phyloP scores from a whole-genome alignment of 2,113 vertebrate species.

The Paracanthobrama guichenoti region DNA sequence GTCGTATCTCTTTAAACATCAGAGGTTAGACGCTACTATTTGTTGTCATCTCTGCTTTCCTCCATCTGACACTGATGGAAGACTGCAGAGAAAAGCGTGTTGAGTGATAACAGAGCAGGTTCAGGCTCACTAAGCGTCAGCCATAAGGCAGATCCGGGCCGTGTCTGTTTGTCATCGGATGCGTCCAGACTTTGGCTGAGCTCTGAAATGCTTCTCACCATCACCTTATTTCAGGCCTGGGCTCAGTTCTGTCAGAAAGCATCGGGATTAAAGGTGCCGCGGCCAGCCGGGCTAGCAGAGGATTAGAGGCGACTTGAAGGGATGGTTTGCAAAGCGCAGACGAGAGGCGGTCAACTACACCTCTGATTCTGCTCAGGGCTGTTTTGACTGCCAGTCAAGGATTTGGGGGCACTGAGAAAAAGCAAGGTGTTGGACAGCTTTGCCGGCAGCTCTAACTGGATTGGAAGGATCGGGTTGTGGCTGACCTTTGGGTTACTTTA shows the following conservation, averaged over 20 bases:
- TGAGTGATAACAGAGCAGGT: slow-evolving; percentile 23
- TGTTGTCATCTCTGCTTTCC: slow-evolving; percentile 13
- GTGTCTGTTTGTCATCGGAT: slow-evolving; percentile 45
- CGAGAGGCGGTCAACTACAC: slow-evolving; percentile 32
- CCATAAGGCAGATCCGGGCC: slow-evolving; percentile 30
- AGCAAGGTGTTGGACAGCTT: slow-evolving; percentile 35
- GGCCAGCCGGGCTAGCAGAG: neutral
- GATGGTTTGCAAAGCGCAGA: slow-evolving; percentile 42
- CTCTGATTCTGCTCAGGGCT: slow-evolving; percentile 47
- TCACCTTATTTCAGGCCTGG: slow-evolving; percentile 22
- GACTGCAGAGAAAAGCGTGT: slow-evolving; percentile 25
- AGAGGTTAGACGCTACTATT: slow-evolving; percentile 16
- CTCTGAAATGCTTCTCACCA: slow-evolving; percentile 26
- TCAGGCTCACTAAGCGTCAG: slow-evolving; percentile 21
- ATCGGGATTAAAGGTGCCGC: slow-evolving; percentile 46
- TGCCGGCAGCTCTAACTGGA: slow-evolving; percentile 28
- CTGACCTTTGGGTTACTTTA: slow-evolving; percentile 42
- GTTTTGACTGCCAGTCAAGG: slow-evolving; percentile 46
- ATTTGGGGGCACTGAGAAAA: slow-evolving; percentile 45
- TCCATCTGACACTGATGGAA: slow-evolving; percentile 24
- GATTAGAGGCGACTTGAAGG: slow-evolving; percentile 44
- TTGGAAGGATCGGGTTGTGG: slow-evolving; percentile 23
- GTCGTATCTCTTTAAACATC: slow-evolving; percentile 3
- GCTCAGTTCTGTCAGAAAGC: slow-evolving; percentile 39
- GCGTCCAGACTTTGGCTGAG: slow-evolving; percentile 30